Conservation (phyloP, 2,888 invertebrate genomes). For the Coleophora flavipennella region DNA sequence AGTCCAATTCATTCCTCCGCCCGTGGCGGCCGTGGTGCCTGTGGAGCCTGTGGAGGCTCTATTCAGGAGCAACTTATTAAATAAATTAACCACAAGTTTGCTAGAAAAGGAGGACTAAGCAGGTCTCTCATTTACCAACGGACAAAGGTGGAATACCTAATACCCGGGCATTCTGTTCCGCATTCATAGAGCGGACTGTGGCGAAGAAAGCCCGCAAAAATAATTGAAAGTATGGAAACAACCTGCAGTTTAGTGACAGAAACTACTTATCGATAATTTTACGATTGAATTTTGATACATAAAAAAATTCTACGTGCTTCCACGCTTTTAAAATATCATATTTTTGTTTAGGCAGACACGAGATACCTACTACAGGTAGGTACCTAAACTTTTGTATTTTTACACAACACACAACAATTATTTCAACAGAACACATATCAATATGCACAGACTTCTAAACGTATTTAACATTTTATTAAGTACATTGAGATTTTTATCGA, state of each 20-base stretch:
- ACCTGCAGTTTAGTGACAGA: conserved; percentile 13
- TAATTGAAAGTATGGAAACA: conserved; percentile 68
- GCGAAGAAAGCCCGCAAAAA: conserved; percentile 64
- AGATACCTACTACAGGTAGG: too few species aligned
- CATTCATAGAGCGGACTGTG: conserved; percentile 49
- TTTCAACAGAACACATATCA: too few species aligned
- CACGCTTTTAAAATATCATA: too few species aligned
- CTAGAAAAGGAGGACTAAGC: conserved; percentile 63
- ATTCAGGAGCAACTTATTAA: conserved; percentile 69
- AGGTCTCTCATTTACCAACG: conserved; percentile 36
- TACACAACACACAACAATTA: too few species aligned
- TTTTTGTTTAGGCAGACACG: too few species aligned
- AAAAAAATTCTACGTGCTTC: too few species aligned
- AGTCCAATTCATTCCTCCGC: conserved; percentile 52
- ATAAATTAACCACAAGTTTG: conserved; percentile 67
- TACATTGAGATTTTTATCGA: too few species aligned
- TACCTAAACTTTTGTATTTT: too few species aligned
- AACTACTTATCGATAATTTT: conserved; percentile 9
- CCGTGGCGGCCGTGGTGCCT: conserved; percentile 37
- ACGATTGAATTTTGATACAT: too few species aligned
- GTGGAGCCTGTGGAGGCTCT: too few species aligned
- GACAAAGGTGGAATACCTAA: conserved; percentile 63
- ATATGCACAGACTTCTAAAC: too few species aligned
- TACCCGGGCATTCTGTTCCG: conserved; percentile 50
- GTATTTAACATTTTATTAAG: too few species aligned